Evolutionary conservation across 1,140 invertebrate species (phyloP).

Genomic region (Argopecten irradians): DNA sequence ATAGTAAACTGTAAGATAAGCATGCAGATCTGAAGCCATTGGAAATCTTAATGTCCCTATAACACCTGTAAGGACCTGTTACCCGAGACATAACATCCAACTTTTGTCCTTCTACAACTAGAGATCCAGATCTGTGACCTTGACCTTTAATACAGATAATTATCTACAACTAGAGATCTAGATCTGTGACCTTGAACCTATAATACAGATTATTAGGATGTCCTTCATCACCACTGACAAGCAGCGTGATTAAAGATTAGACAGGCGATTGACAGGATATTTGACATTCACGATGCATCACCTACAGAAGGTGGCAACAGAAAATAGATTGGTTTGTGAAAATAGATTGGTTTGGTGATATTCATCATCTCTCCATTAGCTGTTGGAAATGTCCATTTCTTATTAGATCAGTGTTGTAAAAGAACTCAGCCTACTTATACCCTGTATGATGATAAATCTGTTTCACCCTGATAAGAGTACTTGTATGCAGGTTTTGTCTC

Average conservation of each 20-base stretch:
- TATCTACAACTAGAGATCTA: too few relatives aligned
- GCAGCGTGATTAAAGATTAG: constrained; percentile 6
- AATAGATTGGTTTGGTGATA: background rate
- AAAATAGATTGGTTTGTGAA: background rate
- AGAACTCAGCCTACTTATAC: background rate
- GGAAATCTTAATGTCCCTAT: background rate
- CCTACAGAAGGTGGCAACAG: background rate
- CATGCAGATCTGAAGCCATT: background rate
- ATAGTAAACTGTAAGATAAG: background rate
- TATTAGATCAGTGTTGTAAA: constrained; percentile 10
- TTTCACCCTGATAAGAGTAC: background rate
- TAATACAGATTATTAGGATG: background rate
- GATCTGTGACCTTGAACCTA: constrained; percentile 1
- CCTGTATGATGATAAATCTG: background rate
- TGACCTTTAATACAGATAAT: background rate
- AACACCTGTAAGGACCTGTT: background rate
- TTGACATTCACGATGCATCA: background rate
- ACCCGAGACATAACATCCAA: background rate
- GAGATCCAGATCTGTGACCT: background rate
- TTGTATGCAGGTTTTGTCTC: constrained; percentile 9
- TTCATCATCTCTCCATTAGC: constrained; percentile 15
- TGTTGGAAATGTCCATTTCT: constrained; percentile 5
- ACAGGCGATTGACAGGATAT: constrained; percentile 8
- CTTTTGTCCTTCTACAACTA: background rate
- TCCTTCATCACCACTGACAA: background rate